phyloP scores from a whole-genome alignment of 1,140 invertebrate species.

The Elymnias hypermnestra region DNA sequence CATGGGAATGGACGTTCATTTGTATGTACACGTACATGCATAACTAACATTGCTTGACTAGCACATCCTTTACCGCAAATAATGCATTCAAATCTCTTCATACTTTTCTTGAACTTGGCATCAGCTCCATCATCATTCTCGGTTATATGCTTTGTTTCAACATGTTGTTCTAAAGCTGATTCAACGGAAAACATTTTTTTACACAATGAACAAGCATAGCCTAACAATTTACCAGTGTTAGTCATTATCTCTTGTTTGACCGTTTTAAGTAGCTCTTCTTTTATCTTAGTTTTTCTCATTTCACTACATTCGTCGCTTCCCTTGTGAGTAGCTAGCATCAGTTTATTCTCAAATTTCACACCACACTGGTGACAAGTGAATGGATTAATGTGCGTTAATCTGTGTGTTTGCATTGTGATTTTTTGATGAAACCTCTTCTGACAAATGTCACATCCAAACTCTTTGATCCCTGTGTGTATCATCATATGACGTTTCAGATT shows the following conservation, averaged over 20 bases:
- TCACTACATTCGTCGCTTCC: conserved; percentile 49
- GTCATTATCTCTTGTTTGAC: conserved; percentile 54
- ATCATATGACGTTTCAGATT: conserved; percentile 79
- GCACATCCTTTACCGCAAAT: conserved; percentile 70
- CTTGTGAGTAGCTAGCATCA: conserved; percentile 37
- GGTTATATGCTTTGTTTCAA: conserved; percentile 60
- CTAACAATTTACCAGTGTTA: conserved; percentile 52
- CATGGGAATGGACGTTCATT: conserved; percentile 76
- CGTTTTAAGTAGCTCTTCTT: conserved; percentile 59
- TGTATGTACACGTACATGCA: conserved; percentile 77
- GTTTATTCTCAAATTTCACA: conserved; percentile 48
- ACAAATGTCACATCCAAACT: conserved; percentile 76
- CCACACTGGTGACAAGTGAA: conserved; percentile 58
- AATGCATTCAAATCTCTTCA: conserved; percentile 58
- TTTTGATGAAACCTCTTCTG: conserved; percentile 68
- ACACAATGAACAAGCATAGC: conserved; percentile 72
- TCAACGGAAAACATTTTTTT: conserved; percentile 70
- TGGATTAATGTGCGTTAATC: conserved; percentile 57
- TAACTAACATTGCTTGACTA: conserved; percentile 75
- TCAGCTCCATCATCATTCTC: conserved; percentile 33
- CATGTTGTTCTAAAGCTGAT: conserved; percentile 62
- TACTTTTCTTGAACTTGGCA: conserved; percentile 37
- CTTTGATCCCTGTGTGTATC: conserved; percentile 75
- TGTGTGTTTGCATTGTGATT: conserved; percentile 71
- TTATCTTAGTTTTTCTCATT: conserved; percentile 43